Base-by-base conservation (phyloP, 1,140 invertebrate species). In the Pogonognathellus flavescens region DNA sequence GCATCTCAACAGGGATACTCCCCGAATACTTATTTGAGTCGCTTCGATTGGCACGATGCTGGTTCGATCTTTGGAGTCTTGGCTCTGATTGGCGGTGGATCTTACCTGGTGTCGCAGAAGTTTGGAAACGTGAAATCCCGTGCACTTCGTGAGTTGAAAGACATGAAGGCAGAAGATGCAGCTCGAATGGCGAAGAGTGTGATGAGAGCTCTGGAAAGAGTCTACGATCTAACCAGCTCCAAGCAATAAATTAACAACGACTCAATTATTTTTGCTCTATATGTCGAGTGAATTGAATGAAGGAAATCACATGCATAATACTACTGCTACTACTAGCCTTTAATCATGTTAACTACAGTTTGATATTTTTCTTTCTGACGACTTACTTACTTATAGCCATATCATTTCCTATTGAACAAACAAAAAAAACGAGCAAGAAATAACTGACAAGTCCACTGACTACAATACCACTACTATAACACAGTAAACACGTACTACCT, bases 101-200 rank as follows among this genome's bases (percentile, higher is more conserved):
- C 14, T 16, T n/a, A 5, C 60, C 49, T 88, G 25, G 20, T 84
- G 31, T 87, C 86, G 84, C 81, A 62, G 4, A 83, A 84, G 13
- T 20, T 86, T 52, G 81, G 16, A 1, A 16, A 6, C 16, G 76
- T 86, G 11, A 86, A 85, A 66, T 31, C 66, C 16, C 59, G 88
- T 9, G 85, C 86, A 10, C 84, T 88, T 14, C 72, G 88, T 16
- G 85, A 88, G 70, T 41, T 88, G 16, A 31, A 84, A 16, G 88
- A 87, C 31, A 57, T 88, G 10, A 82, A 86, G 4, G 10, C 84
- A 4, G 88, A 88, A 5, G 88, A 88, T 83, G 85, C 84, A 1
- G 76, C 83, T 53, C 72, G 85, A 11, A 85, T 88, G 86, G 85
- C 85, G 52, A 82, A 84, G 25, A 80, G 85, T 62, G 88, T 88